Percentiles rank a stretch among this genome's conserved stretches.
Evolutionary conservation across 2,888 invertebrate genomes (phyloP).

Genomic region (Harpagoxenus sublaevis): DNA sequence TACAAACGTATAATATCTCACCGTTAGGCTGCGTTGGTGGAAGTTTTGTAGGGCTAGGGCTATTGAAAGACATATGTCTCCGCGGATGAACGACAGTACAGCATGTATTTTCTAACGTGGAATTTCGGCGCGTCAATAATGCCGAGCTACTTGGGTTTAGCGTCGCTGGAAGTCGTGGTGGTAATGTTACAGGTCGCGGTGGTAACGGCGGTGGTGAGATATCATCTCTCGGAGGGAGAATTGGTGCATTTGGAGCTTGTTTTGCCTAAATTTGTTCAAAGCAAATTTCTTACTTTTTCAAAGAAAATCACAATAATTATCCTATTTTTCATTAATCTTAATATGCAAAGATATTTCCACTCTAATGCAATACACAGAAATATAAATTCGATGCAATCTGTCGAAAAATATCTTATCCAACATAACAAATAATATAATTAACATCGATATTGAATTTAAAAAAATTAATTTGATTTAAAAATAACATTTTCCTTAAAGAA

Average conservation of each 20-base stretch:
- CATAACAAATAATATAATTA: neutral
- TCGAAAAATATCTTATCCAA: neutral
- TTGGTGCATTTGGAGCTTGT: constrained; percentile 91
- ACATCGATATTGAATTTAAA: neutral
- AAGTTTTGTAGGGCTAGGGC: constrained; percentile 84
- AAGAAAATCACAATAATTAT: constrained; percentile 2
- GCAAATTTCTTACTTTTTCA: neutral
- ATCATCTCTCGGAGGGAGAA: constrained; percentile 90
- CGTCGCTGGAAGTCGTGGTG: constrained; percentile 81
- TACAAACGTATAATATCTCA: constrained; percentile 57
- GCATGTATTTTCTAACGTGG: constrained; percentile 81
- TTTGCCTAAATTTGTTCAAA: constrained; percentile 84
- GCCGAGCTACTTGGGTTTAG: constrained; percentile 83
- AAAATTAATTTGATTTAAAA: neutral
- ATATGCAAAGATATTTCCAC: neutral
- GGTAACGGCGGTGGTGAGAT: constrained; percentile 90
- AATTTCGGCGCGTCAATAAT: constrained; percentile 84
- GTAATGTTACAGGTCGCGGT: constrained; percentile 87
- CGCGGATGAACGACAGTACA: constrained; percentile 79
- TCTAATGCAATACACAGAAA: neutral
- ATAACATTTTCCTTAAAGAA: neutral
- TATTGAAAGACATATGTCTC: constrained; percentile 85
- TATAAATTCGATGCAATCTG: neutral
- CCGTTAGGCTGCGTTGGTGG: constrained; percentile 84
- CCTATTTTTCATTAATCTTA: neutral